Conservation (phyloP, 64 coral and sea anemone species). For the Montipora efflorescens region DNA sequence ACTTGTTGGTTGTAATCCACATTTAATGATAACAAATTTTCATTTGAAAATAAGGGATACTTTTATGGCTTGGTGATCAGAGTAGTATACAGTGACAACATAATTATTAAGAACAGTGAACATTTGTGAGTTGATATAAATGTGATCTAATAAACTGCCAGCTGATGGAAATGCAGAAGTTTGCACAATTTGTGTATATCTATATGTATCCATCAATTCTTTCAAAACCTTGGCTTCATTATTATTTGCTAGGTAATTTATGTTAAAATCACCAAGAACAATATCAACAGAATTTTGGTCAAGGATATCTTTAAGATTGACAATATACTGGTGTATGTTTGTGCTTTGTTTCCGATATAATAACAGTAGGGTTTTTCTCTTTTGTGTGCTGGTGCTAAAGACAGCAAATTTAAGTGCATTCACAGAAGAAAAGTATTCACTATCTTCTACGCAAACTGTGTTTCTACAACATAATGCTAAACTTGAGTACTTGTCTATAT, state of each 20-base stretch:
- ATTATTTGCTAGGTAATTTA: conserved; percentile 46
- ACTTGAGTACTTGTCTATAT: conserved; percentile 59
- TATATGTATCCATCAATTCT: conserved; percentile 40
- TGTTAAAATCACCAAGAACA: conserved; percentile 60
- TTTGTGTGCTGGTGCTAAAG: conserved; percentile 2
- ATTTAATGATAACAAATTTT: background rate
- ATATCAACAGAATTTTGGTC: conserved; percentile 54
- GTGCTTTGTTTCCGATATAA: conserved; percentile 68
- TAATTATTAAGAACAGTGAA: conserved; percentile 12
- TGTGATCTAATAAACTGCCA: conserved; percentile 68
- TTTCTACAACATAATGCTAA: conserved; percentile 52
- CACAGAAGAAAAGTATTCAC: conserved; percentile 52
- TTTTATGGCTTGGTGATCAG: conserved; percentile 57
- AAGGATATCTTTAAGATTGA: conserved; percentile 47
- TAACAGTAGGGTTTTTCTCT: conserved; percentile 31
- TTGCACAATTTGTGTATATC: conserved; percentile 48
- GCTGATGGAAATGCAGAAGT: conserved; percentile 53
- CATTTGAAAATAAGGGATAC: conserved; percentile 21
- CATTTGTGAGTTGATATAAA: conserved; percentile 45
- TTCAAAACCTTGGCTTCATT: conserved; percentile 37
- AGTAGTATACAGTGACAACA: conserved; percentile 32
- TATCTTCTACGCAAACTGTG: background rate
- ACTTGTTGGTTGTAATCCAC: background rate
- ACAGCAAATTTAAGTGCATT: conserved; percentile 57
- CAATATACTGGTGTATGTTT: conserved; percentile 34